phyloP scores from a whole-genome alignment of 2,113 vertebrate species.

The Hippocampus barbouri region DNA sequence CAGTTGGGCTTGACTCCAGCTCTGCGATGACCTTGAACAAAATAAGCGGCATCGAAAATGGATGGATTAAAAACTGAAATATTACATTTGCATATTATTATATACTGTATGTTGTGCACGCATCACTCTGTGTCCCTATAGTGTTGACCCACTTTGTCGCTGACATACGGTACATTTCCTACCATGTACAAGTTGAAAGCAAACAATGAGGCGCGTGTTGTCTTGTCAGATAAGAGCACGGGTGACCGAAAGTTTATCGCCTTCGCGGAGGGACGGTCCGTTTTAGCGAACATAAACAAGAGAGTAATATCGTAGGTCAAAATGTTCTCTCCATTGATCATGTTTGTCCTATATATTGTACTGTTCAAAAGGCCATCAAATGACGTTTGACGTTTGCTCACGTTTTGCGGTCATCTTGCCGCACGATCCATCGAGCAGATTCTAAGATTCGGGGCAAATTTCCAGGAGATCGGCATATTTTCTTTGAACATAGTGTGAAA shows the following conservation, averaged over 20 bases:
- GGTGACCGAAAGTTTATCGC: slow-evolving; percentile 5
- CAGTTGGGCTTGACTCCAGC: too few species aligned
- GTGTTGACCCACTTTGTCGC: not conserved
- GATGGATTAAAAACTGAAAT: too few species aligned
- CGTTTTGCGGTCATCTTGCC: not conserved
- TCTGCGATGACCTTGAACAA: too few species aligned
- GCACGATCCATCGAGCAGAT: not conserved
- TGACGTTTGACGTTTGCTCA: not conserved
- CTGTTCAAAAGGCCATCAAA: not conserved
- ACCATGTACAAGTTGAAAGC: slow-evolving; percentile 14
- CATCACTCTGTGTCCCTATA: not conserved
- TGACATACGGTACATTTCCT: slow-evolving; percentile 8
- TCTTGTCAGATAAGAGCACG: slow-evolving; percentile 25
- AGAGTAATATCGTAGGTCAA: not conserved
- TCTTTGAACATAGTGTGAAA: slow-evolving; percentile 15
- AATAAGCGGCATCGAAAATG: too few species aligned
- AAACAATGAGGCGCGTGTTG: not conserved
- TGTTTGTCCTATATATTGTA: not conserved
- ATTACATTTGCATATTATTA: too few species aligned
- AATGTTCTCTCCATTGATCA: not conserved
- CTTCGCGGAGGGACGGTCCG: not conserved
- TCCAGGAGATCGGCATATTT: not conserved
- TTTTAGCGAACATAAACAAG: not conserved
- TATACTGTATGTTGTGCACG: too few species aligned
- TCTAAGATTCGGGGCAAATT: not conserved